Evolutionary conservation across 2,113 vertebrate genomes (phyloP).

Genomic region (Gallinago undulata): DNA sequence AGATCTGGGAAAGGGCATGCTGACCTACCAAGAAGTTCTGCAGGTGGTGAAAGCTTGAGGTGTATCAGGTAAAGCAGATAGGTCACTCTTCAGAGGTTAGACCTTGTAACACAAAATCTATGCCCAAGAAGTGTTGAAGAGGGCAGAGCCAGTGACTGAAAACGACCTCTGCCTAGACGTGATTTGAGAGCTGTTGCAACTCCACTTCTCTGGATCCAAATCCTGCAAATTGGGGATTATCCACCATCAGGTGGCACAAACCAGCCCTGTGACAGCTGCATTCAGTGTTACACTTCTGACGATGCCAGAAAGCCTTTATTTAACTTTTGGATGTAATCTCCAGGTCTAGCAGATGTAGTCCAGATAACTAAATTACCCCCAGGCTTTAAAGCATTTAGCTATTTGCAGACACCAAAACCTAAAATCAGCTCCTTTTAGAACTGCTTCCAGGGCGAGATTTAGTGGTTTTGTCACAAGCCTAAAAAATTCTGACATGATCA

Average conservation of each 20-base stretch:
- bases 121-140: neutral
- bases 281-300: neutral
- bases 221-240: neutral
- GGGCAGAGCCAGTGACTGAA: neutral
- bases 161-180: neutral
- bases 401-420: neutral
- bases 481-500: neutral
- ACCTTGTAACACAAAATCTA: neutral
- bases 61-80: neutral
- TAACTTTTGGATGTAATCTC: neutral
- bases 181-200: neutral
- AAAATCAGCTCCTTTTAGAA: neutral
- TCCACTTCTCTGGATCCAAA: neutral
- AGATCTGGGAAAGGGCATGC: slow-evolving; percentile 31
- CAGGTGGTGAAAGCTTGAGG: neutral
- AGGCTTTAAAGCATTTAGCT: neutral
- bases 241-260: neutral
- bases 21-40: neutral
- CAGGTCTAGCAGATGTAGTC: neutral
- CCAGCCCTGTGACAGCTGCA: neutral
- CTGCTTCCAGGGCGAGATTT: neutral
- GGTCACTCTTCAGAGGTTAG: neutral
- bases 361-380: neutral
- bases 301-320: neutral
- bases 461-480: neutral